phyloP scores from a whole-genome alignment of 2,888 invertebrate genomes.

The Ennomos erosarius region DNA sequence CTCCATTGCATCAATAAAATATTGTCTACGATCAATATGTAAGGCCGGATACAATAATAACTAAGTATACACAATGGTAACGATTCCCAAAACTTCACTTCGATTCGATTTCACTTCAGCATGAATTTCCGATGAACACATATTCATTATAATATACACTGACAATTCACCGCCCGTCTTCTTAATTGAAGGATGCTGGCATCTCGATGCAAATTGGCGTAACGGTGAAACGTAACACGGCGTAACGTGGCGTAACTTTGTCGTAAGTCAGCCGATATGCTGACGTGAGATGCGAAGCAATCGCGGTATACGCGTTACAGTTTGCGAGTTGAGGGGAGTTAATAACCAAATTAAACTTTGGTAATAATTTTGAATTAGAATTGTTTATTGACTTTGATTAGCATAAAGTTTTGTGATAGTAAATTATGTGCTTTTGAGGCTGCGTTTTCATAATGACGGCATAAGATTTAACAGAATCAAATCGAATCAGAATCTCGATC shows the following conservation, averaged over 20 bases:
- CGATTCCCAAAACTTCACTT: too few relatives aligned
- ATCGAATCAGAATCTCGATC: too few relatives aligned
- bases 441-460: too few relatives aligned
- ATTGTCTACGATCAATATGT: too few relatives aligned
- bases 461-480: too few relatives aligned
- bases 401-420: too few relatives aligned
- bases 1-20: too few relatives aligned
- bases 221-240: constrained; percentile 3
- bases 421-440: too few relatives aligned
- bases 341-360: constrained; percentile 19
- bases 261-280: constrained; percentile 8
- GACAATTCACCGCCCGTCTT: constrained; percentile 4
- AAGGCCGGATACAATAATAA: too few relatives aligned
- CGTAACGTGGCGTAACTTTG: constrained; percentile 16
- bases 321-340: constrained; percentile 6
- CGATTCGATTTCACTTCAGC: too few relatives aligned
- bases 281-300: constrained; percentile 12
- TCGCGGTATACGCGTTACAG: constrained; percentile 3
- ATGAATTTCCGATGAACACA: background rate
- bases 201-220: constrained; percentile 22
- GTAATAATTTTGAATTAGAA: background rate
- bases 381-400: too few relatives aligned
- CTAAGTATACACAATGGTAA: too few relatives aligned
- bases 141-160: background rate
- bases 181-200: constrained; percentile 21